Percentiles rank a stretch among this genome's conserved stretches.
Conservation (phyloP, 2,888 invertebrate genomes). For the Eilema depressum region DNA sequence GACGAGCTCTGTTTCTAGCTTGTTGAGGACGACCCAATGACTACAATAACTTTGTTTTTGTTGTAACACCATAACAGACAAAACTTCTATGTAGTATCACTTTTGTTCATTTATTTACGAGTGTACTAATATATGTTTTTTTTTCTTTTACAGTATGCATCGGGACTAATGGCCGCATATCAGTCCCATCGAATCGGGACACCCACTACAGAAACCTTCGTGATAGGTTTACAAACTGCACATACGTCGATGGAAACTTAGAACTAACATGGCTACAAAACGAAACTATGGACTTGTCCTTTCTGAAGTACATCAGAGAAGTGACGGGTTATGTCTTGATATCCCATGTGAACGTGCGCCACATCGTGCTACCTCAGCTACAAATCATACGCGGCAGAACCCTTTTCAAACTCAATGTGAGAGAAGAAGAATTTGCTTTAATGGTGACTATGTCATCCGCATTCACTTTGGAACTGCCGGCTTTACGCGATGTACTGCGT, state of each 20-base stretch:
- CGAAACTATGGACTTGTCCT: constrained; percentile 94
- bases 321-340: constrained; percentile 99
- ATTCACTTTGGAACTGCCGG: constrained; percentile 94
- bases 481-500: constrained; percentile 94
- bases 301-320: constrained; percentile 96
- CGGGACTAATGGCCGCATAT: constrained; percentile 97
- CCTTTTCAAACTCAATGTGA: constrained; percentile 94
- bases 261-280: constrained; percentile 98
- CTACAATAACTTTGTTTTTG: constrained; percentile 66
- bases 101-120: constrained; percentile 12
- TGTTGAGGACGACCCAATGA: constrained; percentile 62
- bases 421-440: constrained; percentile 94
- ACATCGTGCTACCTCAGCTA: constrained; percentile 94
- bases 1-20: constrained; percentile 66
- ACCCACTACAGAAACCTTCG: constrained; percentile 97
- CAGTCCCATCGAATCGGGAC: constrained; percentile 96
- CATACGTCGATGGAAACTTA: constrained; percentile 99
- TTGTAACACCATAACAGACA: constrained; percentile 51
- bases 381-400: constrained; percentile 98
- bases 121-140: constrained; percentile 1
- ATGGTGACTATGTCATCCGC: constrained; percentile 96
- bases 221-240: constrained; percentile 98
- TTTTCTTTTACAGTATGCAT: constrained; percentile 94
- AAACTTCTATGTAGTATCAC: constrained; percentile 47
- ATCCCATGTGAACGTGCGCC: constrained; percentile 95